Conservation (phyloP, 2,797 vertebrate genomes). For the Lepus oiostolus region DNA sequence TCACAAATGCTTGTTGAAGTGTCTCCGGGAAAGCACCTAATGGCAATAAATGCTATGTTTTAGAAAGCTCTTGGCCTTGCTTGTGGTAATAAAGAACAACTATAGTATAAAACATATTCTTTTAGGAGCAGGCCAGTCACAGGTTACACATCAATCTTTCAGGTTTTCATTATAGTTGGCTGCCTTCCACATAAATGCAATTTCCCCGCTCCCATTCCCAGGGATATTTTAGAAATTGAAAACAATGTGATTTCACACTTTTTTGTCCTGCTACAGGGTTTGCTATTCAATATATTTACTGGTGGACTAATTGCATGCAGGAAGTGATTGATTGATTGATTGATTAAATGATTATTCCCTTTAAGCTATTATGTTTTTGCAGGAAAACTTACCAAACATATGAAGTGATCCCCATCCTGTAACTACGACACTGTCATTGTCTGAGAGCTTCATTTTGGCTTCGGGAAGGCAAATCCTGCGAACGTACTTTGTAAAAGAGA, state of each 20-base stretch:
- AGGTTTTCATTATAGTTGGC: neutral
- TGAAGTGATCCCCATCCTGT: slow-evolving; percentile 88
- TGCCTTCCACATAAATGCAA: neutral
- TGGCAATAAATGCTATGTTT: neutral
- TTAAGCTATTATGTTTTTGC: neutral
- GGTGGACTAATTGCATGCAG: neutral
- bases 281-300: slow-evolving; percentile 14
- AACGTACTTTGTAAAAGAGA: slow-evolving; percentile 84
- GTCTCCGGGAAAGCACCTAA: neutral
- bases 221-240: slow-evolving; percentile 18
- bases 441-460: slow-evolving; percentile 83
- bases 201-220: neutral
- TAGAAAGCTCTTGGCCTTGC: neutral
- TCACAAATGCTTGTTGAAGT: slow-evolving; percentile 87
- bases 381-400: slow-evolving; percentile 82
- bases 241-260: neutral
- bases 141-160: neutral
- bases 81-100: neutral
- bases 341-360: neutral
- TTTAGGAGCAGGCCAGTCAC: neutral
- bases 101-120: neutral
- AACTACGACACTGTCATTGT: slow-evolving; percentile 84
- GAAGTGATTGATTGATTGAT: neutral
- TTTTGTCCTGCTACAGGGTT: neutral
- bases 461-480: slow-evolving; percentile 87